Percentiles rank a stretch among this genome's conserved stretches.
Evolutionary conservation across 2,797 vertebrate species (phyloP).

Genomic region (Megalops cyprinoides): DNA sequence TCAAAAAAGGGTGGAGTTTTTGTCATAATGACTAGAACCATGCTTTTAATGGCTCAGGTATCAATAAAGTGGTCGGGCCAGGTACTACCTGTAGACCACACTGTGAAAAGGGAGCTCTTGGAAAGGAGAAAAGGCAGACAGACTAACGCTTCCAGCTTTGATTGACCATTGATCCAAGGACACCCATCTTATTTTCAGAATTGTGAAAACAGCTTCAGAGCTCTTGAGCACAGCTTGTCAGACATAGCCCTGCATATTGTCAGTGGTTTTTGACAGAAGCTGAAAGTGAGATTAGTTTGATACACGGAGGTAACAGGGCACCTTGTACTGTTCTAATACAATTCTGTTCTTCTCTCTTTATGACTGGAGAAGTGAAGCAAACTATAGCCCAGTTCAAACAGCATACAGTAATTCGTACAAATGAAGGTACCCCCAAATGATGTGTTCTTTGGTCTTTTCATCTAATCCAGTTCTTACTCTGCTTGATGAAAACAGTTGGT

Average conservation of each 20-base stretch:
- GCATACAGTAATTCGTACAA: constrained; percentile 22
- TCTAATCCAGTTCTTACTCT: background rate
- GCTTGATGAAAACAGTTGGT: background rate
- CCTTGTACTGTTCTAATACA: background rate
- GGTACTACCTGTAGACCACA: background rate
- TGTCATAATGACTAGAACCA: no score
- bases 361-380: background rate
- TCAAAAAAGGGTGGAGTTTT: no score
- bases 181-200: background rate
- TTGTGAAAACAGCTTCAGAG: background rate
- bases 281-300: background rate
- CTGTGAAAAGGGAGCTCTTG: background rate
- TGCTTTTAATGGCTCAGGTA: no score
- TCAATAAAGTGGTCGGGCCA: no score
- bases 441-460: constrained; percentile 22
- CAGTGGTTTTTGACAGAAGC: background rate
- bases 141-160: background rate
- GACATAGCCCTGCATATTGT: background rate
- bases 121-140: background rate
- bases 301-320: background rate
- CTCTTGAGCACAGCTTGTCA: background rate
- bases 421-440: constrained; percentile 16
- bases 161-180: background rate
- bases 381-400: background rate
- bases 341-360: background rate